phyloP scores from a whole-genome alignment of 2,113 vertebrate genomes.

The Hippocampus guttulatus region DNA sequence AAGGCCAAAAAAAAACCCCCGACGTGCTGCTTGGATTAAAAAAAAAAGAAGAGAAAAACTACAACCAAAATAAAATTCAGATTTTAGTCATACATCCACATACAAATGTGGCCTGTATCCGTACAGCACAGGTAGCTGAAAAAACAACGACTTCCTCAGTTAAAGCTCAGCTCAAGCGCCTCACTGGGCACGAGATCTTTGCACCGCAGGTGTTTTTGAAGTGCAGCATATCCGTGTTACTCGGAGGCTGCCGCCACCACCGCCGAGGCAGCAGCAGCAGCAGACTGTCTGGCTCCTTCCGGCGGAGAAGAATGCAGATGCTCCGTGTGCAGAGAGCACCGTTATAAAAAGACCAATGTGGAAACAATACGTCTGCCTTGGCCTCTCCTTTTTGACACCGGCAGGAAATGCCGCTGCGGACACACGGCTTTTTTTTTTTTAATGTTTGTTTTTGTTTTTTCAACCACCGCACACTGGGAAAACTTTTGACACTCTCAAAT shows the following conservation, averaged over 20 bases:
- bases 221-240: constrained; percentile 12
- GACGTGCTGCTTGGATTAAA: no score
- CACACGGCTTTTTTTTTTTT: neutral
- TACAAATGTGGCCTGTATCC: constrained; percentile 2
- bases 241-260: constrained; percentile 10
- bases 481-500: neutral
- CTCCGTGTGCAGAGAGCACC: constrained; percentile 21
- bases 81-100: no score
- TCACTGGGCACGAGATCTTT: constrained; percentile 27
- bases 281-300: constrained; percentile 63
- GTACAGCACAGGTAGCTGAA: neutral
- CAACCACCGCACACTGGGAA: neutral
- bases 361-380: constrained; percentile 45
- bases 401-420: constrained; percentile 34
- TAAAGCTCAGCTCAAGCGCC: constrained; percentile 18
- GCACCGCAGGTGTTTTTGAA: constrained; percentile 7
- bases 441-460: no score
- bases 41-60: no score
- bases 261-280: constrained; percentile 15
- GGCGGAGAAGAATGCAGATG: constrained; percentile 40
- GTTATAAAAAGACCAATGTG: constrained; percentile 57
- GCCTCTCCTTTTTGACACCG: constrained; percentile 22
- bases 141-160: constrained; percentile 12
- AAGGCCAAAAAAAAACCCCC: no score
- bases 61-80: no score